phyloP scores from a whole-genome alignment of 2,797 vertebrate species.

The Thalassophryne amazonica region DNA sequence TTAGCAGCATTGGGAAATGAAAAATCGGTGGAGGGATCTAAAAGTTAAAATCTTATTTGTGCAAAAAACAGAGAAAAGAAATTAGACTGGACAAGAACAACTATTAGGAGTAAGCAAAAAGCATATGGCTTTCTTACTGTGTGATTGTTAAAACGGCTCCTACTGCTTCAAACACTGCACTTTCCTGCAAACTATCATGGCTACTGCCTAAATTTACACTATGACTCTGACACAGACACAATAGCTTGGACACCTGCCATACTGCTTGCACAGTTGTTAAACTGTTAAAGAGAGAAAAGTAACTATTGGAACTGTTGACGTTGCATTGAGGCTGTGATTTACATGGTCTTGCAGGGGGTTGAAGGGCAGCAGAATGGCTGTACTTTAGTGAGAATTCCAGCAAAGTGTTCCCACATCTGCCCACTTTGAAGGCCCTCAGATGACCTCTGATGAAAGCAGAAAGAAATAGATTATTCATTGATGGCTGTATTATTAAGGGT shows the following conservation, averaged over 20 bases:
- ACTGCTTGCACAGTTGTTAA: constrained; percentile 23
- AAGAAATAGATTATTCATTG: too few relatives aligned
- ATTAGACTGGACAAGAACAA: constrained; percentile 48
- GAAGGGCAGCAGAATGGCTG: constrained; percentile 25
- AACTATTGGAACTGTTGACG: constrained; percentile 31
- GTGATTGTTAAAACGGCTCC: constrained; percentile 36
- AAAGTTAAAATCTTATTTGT: too few relatives aligned
- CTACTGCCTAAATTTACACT: constrained; percentile 35
- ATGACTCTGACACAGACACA: constrained; percentile 11
- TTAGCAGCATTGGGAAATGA: constrained; percentile 67
- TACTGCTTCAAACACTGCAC: constrained; percentile 32
- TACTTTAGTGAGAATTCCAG: constrained; percentile 18
- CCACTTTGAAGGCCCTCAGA: constrained; percentile 53
- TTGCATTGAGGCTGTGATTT: constrained; percentile 29
- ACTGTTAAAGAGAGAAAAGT: constrained; percentile 37
- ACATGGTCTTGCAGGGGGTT: constrained; percentile 51
- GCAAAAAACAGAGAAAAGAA: constrained; percentile 48
- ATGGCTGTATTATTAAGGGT: too few relatives aligned
- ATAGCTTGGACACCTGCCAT: constrained; percentile 22
- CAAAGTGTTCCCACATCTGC: constrained; percentile 1
- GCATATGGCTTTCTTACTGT: constrained; percentile 36
- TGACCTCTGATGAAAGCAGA: constrained; percentile 67
- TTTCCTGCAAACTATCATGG: constrained; percentile 25
- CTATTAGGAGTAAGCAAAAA: constrained; percentile 49
- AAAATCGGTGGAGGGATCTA: too few relatives aligned